phyloP scores from a whole-genome alignment of 2,888 invertebrate species.

The Harpalus rufipes region DNA sequence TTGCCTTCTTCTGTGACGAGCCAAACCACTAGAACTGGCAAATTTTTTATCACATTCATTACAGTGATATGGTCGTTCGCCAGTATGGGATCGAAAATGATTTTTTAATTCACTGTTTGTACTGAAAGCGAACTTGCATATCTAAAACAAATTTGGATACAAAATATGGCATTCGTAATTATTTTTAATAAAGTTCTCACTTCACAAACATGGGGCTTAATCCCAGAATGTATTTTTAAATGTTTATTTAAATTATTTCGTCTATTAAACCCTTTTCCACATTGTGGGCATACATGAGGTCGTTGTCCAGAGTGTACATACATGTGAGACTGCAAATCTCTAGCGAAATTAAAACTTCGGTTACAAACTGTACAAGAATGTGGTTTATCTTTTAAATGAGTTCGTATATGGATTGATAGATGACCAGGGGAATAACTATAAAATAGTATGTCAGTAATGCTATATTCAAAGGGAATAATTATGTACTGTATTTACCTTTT shows the following conservation, averaged over 20 bases:
- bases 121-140: constrained; percentile 74
- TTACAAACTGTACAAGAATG: constrained; percentile 50
- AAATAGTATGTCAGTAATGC: neutral
- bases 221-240: constrained; percentile 55
- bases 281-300: constrained; percentile 52
- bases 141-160: constrained; percentile 20
- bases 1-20: constrained; percentile 57
- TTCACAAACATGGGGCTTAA: constrained; percentile 60
- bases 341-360: constrained; percentile 31
- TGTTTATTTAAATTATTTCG: constrained; percentile 56
- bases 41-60: constrained; percentile 77
- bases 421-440: constrained; percentile 58
- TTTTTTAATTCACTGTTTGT: constrained; percentile 72
- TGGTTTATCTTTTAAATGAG: constrained; percentile 49
- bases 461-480: neutral
- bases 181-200: constrained; percentile 9
- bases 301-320: constrained; percentile 53
- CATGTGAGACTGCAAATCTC: constrained; percentile 50
- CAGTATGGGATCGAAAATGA: constrained; percentile 78
- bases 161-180: neutral
- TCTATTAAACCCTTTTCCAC: constrained; percentile 62
- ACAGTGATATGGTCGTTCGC: constrained; percentile 77
- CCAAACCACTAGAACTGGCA: constrained; percentile 72
- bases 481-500: constrained; percentile 46
- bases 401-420: constrained; percentile 43